phyloP scores from a whole-genome alignment of 2,113 vertebrate genomes.

The Melanotaenia duboulayi region DNA sequence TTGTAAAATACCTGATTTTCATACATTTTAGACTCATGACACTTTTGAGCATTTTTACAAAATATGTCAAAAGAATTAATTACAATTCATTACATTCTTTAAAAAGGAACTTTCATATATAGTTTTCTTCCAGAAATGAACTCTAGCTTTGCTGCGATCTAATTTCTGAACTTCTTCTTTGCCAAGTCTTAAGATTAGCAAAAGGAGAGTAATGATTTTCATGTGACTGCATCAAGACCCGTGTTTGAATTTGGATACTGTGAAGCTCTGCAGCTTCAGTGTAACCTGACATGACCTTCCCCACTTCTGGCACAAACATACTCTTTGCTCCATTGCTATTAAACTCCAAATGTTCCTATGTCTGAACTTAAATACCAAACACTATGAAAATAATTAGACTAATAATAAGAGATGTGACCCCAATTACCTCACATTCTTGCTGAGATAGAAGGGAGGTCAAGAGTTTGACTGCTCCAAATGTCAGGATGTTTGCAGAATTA shows the following conservation, averaged over 20 bases:
- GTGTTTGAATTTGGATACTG: conserved; percentile 55
- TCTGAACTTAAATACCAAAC: conserved; percentile 63
- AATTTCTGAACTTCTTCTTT: conserved; percentile 44
- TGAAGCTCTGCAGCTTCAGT: conserved; percentile 33
- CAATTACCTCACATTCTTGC: conserved; percentile 63
- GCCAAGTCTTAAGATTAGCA: conserved; percentile 13
- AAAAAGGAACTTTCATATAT: conserved; percentile 7
- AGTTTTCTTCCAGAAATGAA: conserved; percentile 9
- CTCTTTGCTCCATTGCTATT: conserved; percentile 32
- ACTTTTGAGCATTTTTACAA: conserved; percentile 8
- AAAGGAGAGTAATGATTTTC: conserved; percentile 28
- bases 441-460: conserved; percentile 22
- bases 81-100: not conserved
- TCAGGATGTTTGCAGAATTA: conserved; percentile 47
- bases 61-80: no score
- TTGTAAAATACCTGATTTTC: conserved; percentile 5
- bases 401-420: conserved; percentile 65
- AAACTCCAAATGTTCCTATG: conserved; percentile 53
- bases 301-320: conserved; percentile 43
- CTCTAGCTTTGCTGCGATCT: conserved; percentile 34
- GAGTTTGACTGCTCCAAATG: conserved; percentile 24
- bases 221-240: conserved; percentile 15
- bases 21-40: conserved; percentile 3
- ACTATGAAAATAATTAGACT: conserved; percentile 74
- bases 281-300: conserved; percentile 45